Evolutionary conservation across 2,113 vertebrate species (phyloP).

Genomic region (Gadus chalcogrammus): DNA sequence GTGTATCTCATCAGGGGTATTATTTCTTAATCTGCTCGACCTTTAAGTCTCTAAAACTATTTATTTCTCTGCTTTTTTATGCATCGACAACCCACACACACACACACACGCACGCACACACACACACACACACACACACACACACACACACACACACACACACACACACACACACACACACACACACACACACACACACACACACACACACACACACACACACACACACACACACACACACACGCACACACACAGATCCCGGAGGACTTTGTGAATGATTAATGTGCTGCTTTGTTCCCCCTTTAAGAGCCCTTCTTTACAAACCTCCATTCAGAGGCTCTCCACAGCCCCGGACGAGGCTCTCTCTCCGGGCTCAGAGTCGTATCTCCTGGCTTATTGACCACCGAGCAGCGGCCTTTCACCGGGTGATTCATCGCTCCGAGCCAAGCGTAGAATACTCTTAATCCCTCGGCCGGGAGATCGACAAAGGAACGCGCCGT

Average conservation of each 20-base stretch:
- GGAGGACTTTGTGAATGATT: slow-evolving; percentile 59
- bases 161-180: slow-evolving; percentile 9
- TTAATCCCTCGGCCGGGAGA: slow-evolving; percentile 26
- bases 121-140: neutral
- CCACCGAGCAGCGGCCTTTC: slow-evolving; percentile 41
- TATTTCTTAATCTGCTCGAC: no score
- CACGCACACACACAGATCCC: slow-evolving; percentile 31
- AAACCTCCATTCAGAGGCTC: slow-evolving; percentile 51
- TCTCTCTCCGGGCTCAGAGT: slow-evolving; percentile 41
- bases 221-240: slow-evolving; percentile 7
- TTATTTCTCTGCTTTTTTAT: no score
- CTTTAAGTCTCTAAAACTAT: no score
- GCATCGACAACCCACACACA: neutral
- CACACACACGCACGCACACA: slow-evolving; percentile 1
- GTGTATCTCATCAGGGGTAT: no score
- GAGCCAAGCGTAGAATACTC: slow-evolving; percentile 29
- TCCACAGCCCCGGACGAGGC: slow-evolving; percentile 61
- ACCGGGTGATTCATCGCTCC: slow-evolving; percentile 50
- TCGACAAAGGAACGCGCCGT: slow-evolving; percentile 11
- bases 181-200: slow-evolving; percentile 8
- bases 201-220: slow-evolving; percentile 13
- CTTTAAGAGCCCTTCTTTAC: slow-evolving; percentile 56
- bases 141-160: slow-evolving; percentile 7
- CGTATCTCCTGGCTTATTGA: slow-evolving; percentile 51
- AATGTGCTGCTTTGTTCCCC: slow-evolving; percentile 61